Conservation (phyloP, 2,113 vertebrate species). For the Corythornis vintsioides region DNA sequence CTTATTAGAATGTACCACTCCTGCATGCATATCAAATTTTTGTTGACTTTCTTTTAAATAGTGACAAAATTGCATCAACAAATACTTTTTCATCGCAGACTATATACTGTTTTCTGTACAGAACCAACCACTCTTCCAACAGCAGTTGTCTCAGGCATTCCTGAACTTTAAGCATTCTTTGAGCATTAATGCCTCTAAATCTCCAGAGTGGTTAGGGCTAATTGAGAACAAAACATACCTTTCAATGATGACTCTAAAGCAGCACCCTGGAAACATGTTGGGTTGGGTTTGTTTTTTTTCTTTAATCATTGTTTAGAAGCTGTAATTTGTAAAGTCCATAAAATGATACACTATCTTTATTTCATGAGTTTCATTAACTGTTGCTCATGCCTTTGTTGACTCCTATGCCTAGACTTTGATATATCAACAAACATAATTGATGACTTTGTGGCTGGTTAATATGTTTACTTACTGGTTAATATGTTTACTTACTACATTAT, state of each 20-base stretch:
- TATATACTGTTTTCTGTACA: background rate
- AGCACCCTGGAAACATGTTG: background rate
- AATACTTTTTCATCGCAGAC: background rate
- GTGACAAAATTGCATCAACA: background rate
- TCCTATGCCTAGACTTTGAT: background rate
- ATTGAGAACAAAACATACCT: background rate
- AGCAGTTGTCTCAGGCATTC: background rate
- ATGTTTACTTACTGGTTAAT: slow-evolving; percentile 31
- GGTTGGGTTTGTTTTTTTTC: background rate
- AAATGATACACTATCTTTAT: background rate
- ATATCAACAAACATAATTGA: slow-evolving; percentile 12
- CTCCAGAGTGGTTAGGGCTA: background rate
- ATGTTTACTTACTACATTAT: slow-evolving; percentile 18
- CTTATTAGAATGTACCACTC: background rate
- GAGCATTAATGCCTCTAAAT: background rate
- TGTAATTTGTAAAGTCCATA: background rate
- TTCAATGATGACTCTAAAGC: background rate
- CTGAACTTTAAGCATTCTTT: background rate
- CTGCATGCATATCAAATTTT: background rate
- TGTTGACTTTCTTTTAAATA: background rate
- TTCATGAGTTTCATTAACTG: background rate
- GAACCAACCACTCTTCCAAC: background rate
- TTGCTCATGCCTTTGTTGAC: background rate
- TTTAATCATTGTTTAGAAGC: background rate
- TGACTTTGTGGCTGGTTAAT: background rate